Evolutionary conservation across 2,113 vertebrate genomes (phyloP).

Genomic region (Scortum barcoo): DNA sequence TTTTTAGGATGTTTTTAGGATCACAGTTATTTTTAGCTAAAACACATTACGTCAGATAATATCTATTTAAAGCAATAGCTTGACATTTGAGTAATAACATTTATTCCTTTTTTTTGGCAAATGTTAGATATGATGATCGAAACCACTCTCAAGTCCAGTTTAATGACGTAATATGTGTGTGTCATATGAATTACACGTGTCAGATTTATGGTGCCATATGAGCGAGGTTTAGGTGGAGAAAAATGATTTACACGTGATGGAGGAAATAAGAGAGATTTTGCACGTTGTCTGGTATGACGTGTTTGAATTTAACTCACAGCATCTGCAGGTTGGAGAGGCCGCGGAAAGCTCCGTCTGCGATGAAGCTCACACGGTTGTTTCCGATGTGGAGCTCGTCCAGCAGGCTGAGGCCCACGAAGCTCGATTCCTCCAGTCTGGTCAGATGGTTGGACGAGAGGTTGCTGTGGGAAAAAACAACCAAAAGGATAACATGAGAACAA

Average conservation of each 20-base stretch:
- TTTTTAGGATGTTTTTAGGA: not conserved
- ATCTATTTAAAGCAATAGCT: not conserved
- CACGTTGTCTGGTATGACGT: not conserved
- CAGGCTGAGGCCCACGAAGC: conserved; percentile 91
- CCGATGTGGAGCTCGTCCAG: conserved; percentile 91
- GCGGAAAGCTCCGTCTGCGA: conserved; percentile 95
- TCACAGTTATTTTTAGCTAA: not conserved
- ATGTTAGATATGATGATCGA: not conserved
- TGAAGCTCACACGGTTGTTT: conserved; percentile 94
- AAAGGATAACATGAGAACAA: not conserved
- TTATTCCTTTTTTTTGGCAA: not conserved
- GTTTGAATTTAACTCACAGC: conserved; percentile 84
- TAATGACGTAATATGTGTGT: too few species aligned
- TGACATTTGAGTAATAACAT: not conserved
- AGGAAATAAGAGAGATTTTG: not conserved
- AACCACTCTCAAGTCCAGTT: not conserved
- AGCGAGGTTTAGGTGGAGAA: not conserved
- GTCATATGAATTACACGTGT: not conserved
- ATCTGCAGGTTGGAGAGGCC: conserved; percentile 92
- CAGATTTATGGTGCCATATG: not conserved
- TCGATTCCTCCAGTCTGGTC: conserved; percentile 93
- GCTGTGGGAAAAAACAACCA: conserved; percentile 80
- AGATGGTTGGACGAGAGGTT: conserved; percentile 94
- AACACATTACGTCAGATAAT: not conserved
- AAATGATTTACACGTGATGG: not conserved